Percentiles rank a stretch among this genome's conserved stretches.
These are phyloP conservation scores for Emys orbicularis DNA, from an alignment of 2,797 vertebrate species.

Conservation along the genomic window DNA sequence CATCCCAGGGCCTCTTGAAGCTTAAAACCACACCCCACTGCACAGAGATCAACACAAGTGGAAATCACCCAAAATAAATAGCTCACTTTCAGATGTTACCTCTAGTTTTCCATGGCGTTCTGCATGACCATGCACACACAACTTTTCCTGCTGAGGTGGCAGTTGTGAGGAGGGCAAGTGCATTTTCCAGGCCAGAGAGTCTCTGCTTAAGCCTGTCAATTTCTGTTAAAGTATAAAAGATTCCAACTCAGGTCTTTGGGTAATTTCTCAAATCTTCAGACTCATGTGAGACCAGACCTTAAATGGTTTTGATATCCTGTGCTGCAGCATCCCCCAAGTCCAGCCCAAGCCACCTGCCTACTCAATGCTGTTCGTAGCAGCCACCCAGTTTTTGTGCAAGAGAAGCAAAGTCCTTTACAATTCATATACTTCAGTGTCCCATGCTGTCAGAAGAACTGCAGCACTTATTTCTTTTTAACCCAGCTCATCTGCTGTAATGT, in stretches of 20 bases:
- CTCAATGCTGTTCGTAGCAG: neutral
- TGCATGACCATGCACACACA: neutral
- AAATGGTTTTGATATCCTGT: neutral
- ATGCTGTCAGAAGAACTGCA: neutral
- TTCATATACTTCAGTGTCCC: neutral
- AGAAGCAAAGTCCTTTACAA: neutral
- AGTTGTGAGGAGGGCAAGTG: neutral
- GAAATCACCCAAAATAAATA: neutral
- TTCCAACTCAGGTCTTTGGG: neutral
- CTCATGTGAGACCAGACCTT: neutral
- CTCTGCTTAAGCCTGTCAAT: neutral
- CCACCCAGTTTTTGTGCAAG: neutral
- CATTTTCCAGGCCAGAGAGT: neutral
- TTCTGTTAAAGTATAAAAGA: neutral
- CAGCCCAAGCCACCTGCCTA: neutral
- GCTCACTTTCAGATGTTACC: neutral
- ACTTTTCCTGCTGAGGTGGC: neutral
- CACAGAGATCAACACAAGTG: neutral
- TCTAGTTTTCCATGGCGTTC: neutral
- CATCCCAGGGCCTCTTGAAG: neutral
- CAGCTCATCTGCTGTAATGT: neutral
- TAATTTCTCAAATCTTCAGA: rapidly evolving
- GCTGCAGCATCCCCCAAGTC: rapidly evolving
- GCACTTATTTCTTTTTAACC: neutral
- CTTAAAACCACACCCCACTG: neutral